Conservation (phyloP, 2,888 invertebrate genomes). For the Drosophila prolongata region DNA sequence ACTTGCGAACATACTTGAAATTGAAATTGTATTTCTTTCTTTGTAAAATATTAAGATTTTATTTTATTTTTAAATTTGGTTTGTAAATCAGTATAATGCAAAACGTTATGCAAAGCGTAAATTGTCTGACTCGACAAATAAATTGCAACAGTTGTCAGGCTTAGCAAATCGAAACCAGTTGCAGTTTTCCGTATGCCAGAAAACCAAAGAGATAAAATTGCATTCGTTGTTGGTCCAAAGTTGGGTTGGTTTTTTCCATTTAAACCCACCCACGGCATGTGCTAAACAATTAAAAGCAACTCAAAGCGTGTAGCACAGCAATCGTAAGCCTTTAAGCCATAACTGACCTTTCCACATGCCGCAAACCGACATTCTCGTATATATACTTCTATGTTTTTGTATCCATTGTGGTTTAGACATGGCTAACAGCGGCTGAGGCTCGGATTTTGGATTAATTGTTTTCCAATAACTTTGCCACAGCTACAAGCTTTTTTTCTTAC, state of each 20-base stretch:
- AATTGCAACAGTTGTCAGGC: conserved; percentile 53
- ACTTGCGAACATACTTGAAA: no score
- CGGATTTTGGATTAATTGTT: conserved; percentile 59
- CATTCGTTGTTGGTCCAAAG: background rate
- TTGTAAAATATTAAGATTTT: no score
- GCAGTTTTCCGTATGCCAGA: conserved; percentile 35
- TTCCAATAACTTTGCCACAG: conserved; percentile 59
- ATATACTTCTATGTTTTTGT: background rate
- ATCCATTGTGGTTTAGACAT: conserved; percentile 27
- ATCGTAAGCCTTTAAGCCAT: conserved; percentile 64
- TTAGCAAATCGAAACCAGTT: conserved; percentile 49
- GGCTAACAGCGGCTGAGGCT: conserved; percentile 41
- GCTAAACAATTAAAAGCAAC: conserved; percentile 56
- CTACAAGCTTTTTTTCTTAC: conserved; percentile 47
- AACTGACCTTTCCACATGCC: conserved; percentile 66
- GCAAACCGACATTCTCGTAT: conserved; percentile 6
- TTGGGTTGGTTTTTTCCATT: conserved; percentile 23
- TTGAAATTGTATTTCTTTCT: no score
- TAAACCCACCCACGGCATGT: conserved; percentile 32
- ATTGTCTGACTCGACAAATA: background rate
- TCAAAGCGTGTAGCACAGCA: conserved; percentile 49
- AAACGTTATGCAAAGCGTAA: background rate
- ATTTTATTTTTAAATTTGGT: background rate
- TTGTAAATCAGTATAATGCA: background rate
- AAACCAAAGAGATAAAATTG: conserved; percentile 35